Conservation (phyloP, 2,113 vertebrate genomes). For the Uria lomvia region DNA sequence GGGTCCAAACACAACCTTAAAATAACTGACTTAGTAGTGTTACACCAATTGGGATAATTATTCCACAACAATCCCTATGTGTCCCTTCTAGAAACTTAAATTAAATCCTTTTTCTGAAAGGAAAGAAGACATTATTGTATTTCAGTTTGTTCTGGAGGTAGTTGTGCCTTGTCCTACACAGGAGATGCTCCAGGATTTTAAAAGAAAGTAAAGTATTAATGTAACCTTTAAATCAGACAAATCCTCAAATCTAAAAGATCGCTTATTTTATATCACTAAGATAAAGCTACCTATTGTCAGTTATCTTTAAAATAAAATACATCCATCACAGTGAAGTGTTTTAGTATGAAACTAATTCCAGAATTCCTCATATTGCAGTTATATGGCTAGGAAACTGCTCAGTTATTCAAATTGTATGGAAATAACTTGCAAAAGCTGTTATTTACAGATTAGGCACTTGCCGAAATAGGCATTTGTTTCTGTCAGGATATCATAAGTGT, state of each 20-base stretch:
- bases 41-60: background rate
- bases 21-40: background rate
- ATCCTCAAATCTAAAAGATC: background rate
- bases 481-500: background rate
- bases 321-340: background rate
- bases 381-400: background rate
- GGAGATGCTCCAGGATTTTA: background rate
- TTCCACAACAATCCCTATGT: background rate
- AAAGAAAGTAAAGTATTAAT: background rate
- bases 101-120: background rate
- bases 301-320: background rate
- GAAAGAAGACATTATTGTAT: background rate
- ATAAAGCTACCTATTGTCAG: background rate
- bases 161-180: background rate
- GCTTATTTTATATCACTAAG: background rate
- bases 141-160: background rate
- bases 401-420: background rate
- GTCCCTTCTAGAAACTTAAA: background rate
- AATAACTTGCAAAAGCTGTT: background rate
- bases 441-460: background rate
- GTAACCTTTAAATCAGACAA: background rate
- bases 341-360: background rate
- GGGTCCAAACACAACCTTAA: background rate
- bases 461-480: background rate
- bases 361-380: background rate